Percentiles rank a stretch among this genome's conserved stretches.
Evolutionary conservation across 2,113 vertebrate species (phyloP).

Genomic region (Pitta sordida): DNA sequence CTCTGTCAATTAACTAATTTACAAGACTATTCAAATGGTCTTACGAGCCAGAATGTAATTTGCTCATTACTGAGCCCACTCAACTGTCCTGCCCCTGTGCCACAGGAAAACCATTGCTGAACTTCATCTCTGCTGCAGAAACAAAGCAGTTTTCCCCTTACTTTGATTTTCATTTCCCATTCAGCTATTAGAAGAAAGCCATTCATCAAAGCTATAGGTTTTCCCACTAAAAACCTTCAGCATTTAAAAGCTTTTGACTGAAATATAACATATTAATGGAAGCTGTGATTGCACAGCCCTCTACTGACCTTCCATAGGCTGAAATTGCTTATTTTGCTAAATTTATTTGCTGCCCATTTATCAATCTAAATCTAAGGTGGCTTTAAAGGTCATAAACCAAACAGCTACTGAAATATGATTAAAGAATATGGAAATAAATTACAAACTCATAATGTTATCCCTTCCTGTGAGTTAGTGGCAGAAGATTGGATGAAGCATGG

Average conservation of each 20-base stretch:
- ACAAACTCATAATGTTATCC: conserved; percentile 68
- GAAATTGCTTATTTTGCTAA: conserved; percentile 71
- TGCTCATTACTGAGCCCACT: neutral
- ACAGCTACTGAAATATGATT: conserved; percentile 62
- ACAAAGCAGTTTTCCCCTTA: neutral
- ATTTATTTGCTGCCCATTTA: conserved; percentile 69
- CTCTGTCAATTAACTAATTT: neutral
- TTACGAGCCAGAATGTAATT: neutral
- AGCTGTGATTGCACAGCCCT: conserved; percentile 69
- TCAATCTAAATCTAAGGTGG: conserved; percentile 67
- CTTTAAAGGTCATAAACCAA: conserved; percentile 73
- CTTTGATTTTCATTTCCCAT: conserved; percentile 64
- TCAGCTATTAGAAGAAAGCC: conserved; percentile 61
- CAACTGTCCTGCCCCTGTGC: neutral
- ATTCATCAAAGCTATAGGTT: conserved; percentile 64
- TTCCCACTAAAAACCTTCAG: conserved; percentile 62
- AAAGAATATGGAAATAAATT: conserved; percentile 73
- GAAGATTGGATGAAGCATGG: conserved; percentile 27
- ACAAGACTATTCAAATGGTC: neutral
- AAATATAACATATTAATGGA: conserved; percentile 72
- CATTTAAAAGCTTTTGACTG: conserved; percentile 70
- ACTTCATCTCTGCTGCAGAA: neutral
- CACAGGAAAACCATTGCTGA: neutral
- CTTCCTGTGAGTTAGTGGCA: conserved; percentile 25
- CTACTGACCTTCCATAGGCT: conserved; percentile 67